Base-by-base conservation (phyloP, 2,113 vertebrate species). In the Hippocampus barbouri region DNA sequence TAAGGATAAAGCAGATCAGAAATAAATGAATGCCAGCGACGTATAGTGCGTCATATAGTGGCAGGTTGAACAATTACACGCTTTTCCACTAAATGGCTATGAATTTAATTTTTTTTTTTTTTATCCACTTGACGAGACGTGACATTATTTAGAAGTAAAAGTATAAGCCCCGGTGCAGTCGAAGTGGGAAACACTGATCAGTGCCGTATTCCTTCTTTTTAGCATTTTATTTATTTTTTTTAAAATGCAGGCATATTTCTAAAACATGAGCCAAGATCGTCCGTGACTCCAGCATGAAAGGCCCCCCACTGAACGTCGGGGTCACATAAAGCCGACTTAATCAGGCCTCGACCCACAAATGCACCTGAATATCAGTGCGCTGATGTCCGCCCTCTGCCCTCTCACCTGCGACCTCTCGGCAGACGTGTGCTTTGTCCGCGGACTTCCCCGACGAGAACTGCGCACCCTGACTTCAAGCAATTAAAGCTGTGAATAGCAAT, bases 401-500 rank as follows among this genome's bases (percentile, higher is more conserved):
- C 72, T 79, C 73, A 78, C 74, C 66, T 73, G 53, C 69, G 77
- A 80, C 74, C 70, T 67, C 74, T 43, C 38, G 4, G 65, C 60
- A 51, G n/a, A 71, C 49, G 69, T 18, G 1, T 0, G 23, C 76
- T 78, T 84, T 79, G 68, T 86, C 9, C 27, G 47, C 21, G 71
- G 59, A 14, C 68, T 73, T 68, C 57, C 34, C 70, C 63, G 45
- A 34, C 45, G 56, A 68, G 34, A 68, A 51, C 65, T 47, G 60
- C 63, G 63, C 74, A 72, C 69, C 45, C 40, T 0, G 14, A 76
- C 72, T 70, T 79, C 66, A 84, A 86, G 71, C 78, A 85, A 83
- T 89, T 87, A 87, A 86, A 81, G 74, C 66, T 30, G 16, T 89
- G 77, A 88, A 89, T 86, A 78, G 80, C 54, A 67, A 61, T 76